phyloP scores from a whole-genome alignment of 2,888 invertebrate genomes.

The Hipparchia semele region DNA sequence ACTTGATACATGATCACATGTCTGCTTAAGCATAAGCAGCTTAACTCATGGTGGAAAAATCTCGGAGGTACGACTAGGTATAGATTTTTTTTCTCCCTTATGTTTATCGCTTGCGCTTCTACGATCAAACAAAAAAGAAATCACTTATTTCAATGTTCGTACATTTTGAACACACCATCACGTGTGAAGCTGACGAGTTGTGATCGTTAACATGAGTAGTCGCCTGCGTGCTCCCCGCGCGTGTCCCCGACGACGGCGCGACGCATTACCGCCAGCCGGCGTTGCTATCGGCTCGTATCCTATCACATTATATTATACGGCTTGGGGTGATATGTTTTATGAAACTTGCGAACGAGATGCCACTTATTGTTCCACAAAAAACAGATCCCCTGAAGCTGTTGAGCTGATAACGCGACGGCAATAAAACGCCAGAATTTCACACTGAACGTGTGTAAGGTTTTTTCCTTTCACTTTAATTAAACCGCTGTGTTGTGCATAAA shows the following conservation, averaged over 20 bases:
- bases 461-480: too few relatives aligned
- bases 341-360: background rate
- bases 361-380: background rate
- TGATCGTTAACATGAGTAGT: background rate
- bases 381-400: background rate
- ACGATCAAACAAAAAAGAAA: too few relatives aligned
- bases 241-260: background rate
- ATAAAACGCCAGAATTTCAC: too few relatives aligned
- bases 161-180: background rate
- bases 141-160: too few relatives aligned
- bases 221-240: background rate
- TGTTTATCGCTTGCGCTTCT: too few relatives aligned
- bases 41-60: too few relatives aligned
- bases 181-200: background rate
- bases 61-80: too few relatives aligned
- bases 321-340: background rate
- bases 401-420: background rate
- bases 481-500: too few relatives aligned
- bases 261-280: conserved; percentile 8
- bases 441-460: too few relatives aligned
- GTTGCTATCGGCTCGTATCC: conserved; percentile 1
- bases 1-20: too few relatives aligned
- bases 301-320: background rate
- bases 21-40: too few relatives aligned
- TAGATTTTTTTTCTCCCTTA: too few relatives aligned